Percentiles rank a stretch among this genome's conserved stretches.
phyloP scores from a whole-genome alignment of 2,113 vertebrate species.

The Enhydra lutris region DNA sequence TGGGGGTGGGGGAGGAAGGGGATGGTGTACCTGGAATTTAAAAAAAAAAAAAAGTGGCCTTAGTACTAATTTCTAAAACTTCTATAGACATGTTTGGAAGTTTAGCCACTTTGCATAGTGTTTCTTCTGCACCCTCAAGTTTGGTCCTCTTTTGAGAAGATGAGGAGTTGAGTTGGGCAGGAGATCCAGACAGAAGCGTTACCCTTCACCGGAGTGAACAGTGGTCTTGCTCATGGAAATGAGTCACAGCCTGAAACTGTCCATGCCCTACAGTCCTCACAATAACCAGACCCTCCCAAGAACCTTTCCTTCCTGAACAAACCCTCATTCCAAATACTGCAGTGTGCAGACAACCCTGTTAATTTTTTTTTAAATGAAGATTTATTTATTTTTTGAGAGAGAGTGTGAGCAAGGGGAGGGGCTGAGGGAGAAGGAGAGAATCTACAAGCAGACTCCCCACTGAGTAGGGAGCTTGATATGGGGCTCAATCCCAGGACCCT shows the following conservation, averaged over 20 bases:
- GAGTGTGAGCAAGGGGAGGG: neutral
- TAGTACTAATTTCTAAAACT: neutral
- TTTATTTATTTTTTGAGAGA: neutral
- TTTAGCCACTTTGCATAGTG: neutral
- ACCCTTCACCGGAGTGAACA: neutral
- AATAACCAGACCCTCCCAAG: neutral
- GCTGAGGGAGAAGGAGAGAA: neutral
- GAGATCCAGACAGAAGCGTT: neutral
- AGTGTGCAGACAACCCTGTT: neutral
- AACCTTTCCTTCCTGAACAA: neutral
- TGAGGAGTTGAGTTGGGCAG: neutral
- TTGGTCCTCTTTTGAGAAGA: neutral
- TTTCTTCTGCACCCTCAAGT: neutral
- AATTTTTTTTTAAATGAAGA: neutral
- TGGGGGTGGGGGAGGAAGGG: rapidly evolving
- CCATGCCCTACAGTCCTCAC: neutral
- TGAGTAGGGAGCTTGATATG: neutral
- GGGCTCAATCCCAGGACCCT: neutral
- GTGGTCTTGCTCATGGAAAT: too few species aligned
- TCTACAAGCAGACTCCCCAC: neutral
- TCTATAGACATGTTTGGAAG: neutral
- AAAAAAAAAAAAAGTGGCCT: neutral
- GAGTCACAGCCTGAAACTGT: neutral
- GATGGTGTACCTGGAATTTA: neutral
- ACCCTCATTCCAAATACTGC: neutral